Percentiles rank a stretch among this genome's conserved stretches.
phyloP scores from a whole-genome alignment of 2,113 vertebrate genomes.

The Pachycephala philippinensis region DNA sequence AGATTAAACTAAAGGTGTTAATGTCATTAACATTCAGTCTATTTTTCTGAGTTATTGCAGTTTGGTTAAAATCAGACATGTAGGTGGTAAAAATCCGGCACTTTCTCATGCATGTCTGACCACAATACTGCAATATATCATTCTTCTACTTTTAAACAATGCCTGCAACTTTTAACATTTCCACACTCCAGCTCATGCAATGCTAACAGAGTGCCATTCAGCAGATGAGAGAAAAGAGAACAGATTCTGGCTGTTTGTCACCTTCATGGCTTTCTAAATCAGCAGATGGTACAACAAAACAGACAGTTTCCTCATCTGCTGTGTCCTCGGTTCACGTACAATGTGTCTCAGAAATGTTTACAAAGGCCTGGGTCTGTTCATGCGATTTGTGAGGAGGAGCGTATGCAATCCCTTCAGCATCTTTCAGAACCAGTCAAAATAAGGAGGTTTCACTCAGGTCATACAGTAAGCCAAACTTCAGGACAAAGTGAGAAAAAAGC shows the following conservation, averaged over 20 bases:
- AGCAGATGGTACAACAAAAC: conserved; percentile 64
- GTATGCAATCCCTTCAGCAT: not conserved
- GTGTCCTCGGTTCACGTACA: not conserved
- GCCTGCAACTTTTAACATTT: not conserved
- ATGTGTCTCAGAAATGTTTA: conserved; percentile 24
- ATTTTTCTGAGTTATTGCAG: not conserved
- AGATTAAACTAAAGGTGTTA: not conserved
- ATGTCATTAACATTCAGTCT: not conserved
- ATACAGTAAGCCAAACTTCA: not conserved
- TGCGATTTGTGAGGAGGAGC: not conserved
- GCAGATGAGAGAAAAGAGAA: conserved; percentile 31
- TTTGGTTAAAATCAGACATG: not conserved
- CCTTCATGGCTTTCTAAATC: conserved; percentile 36
- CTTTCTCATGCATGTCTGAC: not conserved
- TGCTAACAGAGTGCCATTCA: not conserved
- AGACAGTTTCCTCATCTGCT: conserved; percentile 46
- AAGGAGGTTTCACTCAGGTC: not conserved
- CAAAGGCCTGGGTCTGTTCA: not conserved
- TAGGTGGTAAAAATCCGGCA: not conserved
- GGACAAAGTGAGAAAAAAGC: not conserved
- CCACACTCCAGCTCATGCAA: conserved; percentile 8
- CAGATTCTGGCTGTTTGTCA: conserved; percentile 52
- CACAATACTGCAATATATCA: not conserved
- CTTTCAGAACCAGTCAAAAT: not conserved
- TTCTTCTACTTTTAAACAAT: conserved; percentile 8